Evolutionary conservation across 2,797 vertebrate genomes (phyloP).

Genomic region (Tokudaia muenninki): DNA sequence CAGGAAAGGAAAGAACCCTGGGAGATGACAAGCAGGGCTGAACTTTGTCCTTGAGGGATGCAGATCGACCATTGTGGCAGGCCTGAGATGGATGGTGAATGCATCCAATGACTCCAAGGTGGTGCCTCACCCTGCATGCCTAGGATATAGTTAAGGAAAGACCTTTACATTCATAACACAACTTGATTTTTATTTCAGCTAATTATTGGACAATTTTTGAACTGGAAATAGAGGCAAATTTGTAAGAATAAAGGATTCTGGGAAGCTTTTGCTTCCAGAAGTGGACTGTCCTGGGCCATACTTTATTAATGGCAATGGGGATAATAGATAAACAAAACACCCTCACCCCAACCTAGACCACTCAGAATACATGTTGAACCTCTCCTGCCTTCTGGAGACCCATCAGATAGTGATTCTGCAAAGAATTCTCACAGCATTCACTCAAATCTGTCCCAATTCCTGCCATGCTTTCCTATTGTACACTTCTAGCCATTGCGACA

Average conservation of each 20-base stretch:
- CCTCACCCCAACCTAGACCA: background rate
- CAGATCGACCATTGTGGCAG: background rate
- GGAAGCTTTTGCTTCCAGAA: background rate
- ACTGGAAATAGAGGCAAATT: background rate
- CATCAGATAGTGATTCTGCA: background rate
- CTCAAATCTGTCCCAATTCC: background rate
- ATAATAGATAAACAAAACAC: background rate
- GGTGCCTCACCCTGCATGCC: background rate
- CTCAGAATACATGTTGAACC: background rate
- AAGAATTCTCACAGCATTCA: background rate
- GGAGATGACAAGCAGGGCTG: background rate
- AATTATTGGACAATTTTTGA: background rate
- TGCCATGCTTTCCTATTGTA: background rate
- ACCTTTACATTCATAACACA: background rate
- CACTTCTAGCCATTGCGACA: background rate
- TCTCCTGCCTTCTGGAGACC: background rate
- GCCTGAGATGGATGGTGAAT: background rate
- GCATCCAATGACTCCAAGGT: background rate
- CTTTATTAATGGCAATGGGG: background rate
- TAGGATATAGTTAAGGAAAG: background rate
- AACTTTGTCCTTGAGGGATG: background rate
- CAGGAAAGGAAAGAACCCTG: background rate
- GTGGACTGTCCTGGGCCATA: background rate
- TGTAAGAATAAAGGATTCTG: background rate
- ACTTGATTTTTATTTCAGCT: background rate